Base-by-base conservation (phyloP, 2,113 vertebrate genomes). In the Entomyzon cyanotis region DNA sequence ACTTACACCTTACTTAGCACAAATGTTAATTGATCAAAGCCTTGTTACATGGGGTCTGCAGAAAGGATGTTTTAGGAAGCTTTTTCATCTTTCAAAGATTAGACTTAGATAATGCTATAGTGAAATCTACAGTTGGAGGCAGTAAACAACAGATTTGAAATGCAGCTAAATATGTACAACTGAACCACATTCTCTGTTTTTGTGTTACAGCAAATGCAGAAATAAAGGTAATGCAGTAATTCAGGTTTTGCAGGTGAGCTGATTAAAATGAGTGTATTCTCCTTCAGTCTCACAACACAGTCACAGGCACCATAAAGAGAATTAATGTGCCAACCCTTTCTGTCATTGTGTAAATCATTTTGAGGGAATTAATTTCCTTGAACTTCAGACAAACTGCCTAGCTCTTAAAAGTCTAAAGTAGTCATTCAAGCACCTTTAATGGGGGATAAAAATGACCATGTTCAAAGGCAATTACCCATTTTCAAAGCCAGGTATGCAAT, bases 311-410 rank as follows among this genome's bases (percentile, higher is more conserved):
- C 18, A 44, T 33, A 28, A 84, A 70, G 22, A 42, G 35, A 89
- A 70, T 18, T 23, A 56, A 50, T 47, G 33, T 37, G 17, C 20
- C 60, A 78, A 44, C 10, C 20, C 60, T 65, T 77, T 58, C 52
- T 74, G 35, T 69, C 56, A 74, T 39, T 73, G 18, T 47, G 30
- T 75, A 91, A 87, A 82, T 76, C 33, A 71, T 9, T 64, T 71
- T 64, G 44, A 84, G 16, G 24, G 35, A 76, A 78, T 52, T 71
- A 33, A 78, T 82, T 84, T 68, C 44, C 56, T 67, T 87, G 81
- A 87, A 87, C 47, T 91, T 91, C 56, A 79, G 69, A 49, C 52
- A 75, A 89, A 37, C 12, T 84, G 22, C 44, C 30, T 77, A 71
- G 60, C 41, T 56, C 46, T 81, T 75, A 64, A 84, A 87, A 91